Conservation (phyloP, 2,113 vertebrate genomes). For the Mustela nigripes region DNA sequence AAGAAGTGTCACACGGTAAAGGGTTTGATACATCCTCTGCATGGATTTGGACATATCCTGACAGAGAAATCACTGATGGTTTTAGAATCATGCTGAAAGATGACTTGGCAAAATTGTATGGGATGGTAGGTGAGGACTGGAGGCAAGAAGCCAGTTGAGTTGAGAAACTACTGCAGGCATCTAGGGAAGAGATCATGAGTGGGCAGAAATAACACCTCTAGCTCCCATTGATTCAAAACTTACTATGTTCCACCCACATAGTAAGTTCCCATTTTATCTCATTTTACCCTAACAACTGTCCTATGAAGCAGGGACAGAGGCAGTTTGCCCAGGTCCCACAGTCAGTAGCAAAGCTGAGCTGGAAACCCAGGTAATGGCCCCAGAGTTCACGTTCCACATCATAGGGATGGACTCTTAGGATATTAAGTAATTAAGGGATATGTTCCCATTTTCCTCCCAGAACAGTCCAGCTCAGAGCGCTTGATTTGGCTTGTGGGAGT, state of each 20-base stretch:
- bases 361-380: neutral
- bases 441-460: neutral
- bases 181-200: neutral
- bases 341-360: neutral
- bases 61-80: neutral
- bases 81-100: neutral
- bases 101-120: neutral
- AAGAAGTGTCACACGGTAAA: neutral
- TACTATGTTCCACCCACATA: neutral
- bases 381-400: neutral
- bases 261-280: neutral
- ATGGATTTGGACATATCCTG: neutral
- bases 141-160: neutral
- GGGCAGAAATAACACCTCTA: neutral
- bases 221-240: neutral
- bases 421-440: conserved; percentile 17
- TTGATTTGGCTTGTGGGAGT: neutral
- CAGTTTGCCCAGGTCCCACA: neutral
- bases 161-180: neutral
- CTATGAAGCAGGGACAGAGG: neutral
- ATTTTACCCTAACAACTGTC: neutral
- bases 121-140: neutral
- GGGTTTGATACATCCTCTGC: neutral
- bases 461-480: neutral
- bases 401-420: neutral